phyloP scores from a whole-genome alignment of 1,140 invertebrate species.

The Ceratina calcarata region DNA sequence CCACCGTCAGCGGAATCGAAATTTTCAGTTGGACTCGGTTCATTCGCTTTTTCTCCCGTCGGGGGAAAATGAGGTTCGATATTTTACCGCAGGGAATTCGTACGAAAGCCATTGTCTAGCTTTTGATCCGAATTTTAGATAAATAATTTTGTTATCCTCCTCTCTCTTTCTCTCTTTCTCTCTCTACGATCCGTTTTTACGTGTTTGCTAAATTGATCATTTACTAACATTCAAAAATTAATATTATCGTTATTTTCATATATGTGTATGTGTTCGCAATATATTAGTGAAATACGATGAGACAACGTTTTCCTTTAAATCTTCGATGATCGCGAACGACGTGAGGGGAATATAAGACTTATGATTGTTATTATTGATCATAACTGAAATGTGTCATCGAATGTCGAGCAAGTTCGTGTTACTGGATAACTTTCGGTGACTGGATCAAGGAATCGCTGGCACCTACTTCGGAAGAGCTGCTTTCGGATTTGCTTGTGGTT shows the following conservation, averaged over 20 bases:
- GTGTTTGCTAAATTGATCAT: too few relatives aligned
- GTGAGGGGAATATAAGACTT: neutral
- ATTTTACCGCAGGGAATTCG: too few relatives aligned
- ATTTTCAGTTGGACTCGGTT: neutral
- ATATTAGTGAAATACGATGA: too few relatives aligned
- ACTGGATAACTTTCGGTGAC: conserved; percentile 17
- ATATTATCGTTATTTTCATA: too few relatives aligned
- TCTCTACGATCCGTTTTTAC: too few relatives aligned
- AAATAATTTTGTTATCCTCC: too few relatives aligned
- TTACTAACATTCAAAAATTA: too few relatives aligned
- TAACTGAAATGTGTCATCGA: conserved; percentile 16
- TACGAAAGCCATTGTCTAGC: neutral
- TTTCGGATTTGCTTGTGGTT: conserved; percentile 8
- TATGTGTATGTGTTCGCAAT: too few relatives aligned
- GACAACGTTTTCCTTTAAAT: neutral
- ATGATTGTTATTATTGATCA: conserved; percentile 34
- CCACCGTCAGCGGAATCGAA: neutral
- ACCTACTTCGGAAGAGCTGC: conserved; percentile 15
- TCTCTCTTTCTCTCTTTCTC: too few relatives aligned
- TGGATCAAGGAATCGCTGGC: conserved; percentile 12
- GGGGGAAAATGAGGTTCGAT: neutral
- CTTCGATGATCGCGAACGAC: conserved; percentile 4
- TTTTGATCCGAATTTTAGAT: too few relatives aligned
- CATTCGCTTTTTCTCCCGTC: neutral
- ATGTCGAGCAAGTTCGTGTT: neutral